These are phyloP conservation scores for Megaceryle maxima DNA, from an alignment of 2,113 vertebrate species.

Conservation along the genomic window DNA sequence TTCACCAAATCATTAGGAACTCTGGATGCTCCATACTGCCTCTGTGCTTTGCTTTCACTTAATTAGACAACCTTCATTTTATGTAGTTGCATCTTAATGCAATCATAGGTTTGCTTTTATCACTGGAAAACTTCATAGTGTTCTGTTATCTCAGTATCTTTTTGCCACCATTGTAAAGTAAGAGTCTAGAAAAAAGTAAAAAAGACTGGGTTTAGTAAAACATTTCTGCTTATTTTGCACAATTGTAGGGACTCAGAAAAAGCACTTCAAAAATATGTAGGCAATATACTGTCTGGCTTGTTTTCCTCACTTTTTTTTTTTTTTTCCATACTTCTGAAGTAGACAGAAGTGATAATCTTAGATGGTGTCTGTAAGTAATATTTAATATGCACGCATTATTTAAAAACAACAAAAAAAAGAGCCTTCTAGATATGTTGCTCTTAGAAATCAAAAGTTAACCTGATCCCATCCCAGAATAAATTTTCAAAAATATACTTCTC, in stretches of 20 bases:
- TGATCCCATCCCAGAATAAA: background rate
- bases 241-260: background rate
- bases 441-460: background rate
- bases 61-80: conserved; percentile 9
- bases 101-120: conserved; percentile 27
- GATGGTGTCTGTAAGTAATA: background rate
- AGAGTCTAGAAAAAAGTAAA: background rate
- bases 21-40: background rate
- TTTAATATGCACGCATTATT: background rate
- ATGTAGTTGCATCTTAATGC: conserved; percentile 26
- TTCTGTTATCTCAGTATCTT: background rate
- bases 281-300: background rate
- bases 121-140: background rate
- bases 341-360: background rate
- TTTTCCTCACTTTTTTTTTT: background rate
- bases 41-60: conserved; percentile 11
- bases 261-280: background rate
- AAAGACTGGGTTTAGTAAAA: background rate
- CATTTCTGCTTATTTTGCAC: background rate
- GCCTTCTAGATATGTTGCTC: background rate
- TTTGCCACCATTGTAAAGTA: background rate
- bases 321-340: background rate
- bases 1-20: background rate
- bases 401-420: too few species aligned
- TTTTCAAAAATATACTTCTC: background rate